phyloP scores from a whole-genome alignment of 2,888 invertebrate species.

The Eilema griseolum region DNA sequence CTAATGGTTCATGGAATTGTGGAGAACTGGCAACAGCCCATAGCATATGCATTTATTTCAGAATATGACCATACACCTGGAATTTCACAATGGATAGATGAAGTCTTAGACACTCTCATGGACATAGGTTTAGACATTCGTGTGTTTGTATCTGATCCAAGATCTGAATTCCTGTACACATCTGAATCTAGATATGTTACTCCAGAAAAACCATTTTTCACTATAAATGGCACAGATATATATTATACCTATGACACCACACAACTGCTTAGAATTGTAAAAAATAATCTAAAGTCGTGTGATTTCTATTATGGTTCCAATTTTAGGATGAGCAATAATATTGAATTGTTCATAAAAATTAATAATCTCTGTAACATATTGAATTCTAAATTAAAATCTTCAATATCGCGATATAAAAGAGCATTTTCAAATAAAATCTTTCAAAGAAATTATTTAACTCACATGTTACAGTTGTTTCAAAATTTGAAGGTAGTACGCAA shows the following conservation, averaged over 20 bases:
- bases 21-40: conserved; percentile 51
- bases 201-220: conserved; percentile 46
- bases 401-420: conserved; percentile 34
- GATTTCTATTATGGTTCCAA: conserved; percentile 42
- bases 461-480: conserved; percentile 48
- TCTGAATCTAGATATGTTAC: conserved; percentile 42
- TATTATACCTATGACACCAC: conserved; percentile 48
- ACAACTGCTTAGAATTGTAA: conserved; percentile 41
- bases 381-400: conserved; percentile 34
- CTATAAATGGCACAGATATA: conserved; percentile 43
- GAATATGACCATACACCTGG: conserved; percentile 44
- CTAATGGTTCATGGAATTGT: conserved; percentile 52
- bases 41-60: conserved; percentile 51
- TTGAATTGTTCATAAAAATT: conserved; percentile 42
- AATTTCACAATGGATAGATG: conserved; percentile 51
- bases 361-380: conserved; percentile 47
- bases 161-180: conserved; percentile 45
- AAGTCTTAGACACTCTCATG: conserved; percentile 41
- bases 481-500: conserved; percentile 50
- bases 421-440: conserved; percentile 46
- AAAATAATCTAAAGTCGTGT: conserved; percentile 45
- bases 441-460: conserved; percentile 42
- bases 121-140: conserved; percentile 51
- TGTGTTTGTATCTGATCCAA: conserved; percentile 47
- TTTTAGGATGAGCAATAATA: conserved; percentile 37